Conservation (phyloP, 2,888 invertebrate genomes). For the Ashinkailepas kermadecensis region DNA sequence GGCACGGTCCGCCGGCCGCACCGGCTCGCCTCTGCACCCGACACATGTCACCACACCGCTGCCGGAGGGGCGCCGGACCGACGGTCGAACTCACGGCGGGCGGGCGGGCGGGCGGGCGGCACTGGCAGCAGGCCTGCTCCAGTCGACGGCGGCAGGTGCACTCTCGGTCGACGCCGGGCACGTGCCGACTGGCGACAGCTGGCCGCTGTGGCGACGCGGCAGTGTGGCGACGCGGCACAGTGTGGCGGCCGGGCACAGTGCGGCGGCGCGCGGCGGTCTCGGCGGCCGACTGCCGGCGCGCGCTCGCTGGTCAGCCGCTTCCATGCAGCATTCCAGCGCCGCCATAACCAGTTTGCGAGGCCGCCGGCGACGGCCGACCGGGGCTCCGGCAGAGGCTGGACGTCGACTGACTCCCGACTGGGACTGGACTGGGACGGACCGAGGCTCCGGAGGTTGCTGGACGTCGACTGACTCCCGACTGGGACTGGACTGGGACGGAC, state of each 20-base stretch:
- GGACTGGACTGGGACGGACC: too few species aligned
- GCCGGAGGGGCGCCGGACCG: neutral
- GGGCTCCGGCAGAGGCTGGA: too few species aligned
- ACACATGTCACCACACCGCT: neutral
- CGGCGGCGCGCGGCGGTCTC: neutral
- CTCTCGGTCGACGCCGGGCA: too few species aligned
- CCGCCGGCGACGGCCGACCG: neutral
- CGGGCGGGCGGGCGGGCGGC: neutral
- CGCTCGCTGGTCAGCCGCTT: neutral
- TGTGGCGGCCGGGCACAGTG: neutral
- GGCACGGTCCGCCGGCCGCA: too few species aligned
- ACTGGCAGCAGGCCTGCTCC: too few species aligned
- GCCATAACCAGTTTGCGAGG: slow-evolving; percentile 10
- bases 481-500: too few species aligned
- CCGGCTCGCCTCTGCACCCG: too few species aligned
- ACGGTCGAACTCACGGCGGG: neutral
- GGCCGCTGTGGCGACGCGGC: neutral
- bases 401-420: too few species aligned
- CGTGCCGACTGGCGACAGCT: neutral
- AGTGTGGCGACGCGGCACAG: neutral
- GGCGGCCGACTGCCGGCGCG: neutral
- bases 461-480: too few species aligned
- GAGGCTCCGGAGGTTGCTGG: too few species aligned
- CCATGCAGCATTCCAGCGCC: slow-evolving; percentile 8
- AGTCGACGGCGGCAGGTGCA: too few species aligned